phyloP scores from a whole-genome alignment of 2,113 vertebrate genomes.

The Actinemys pallida region DNA sequence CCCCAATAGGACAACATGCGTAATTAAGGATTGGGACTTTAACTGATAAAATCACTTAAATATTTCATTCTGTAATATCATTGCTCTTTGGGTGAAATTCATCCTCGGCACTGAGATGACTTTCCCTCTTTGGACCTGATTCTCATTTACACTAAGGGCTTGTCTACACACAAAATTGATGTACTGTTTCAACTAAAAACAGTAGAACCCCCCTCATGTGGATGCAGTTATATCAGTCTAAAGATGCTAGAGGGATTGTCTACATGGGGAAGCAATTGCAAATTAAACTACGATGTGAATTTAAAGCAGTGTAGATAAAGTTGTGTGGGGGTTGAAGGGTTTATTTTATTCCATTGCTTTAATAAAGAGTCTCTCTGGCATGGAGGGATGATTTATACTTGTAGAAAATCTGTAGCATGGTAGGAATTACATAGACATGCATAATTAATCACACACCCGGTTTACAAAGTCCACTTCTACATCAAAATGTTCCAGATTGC shows the following conservation, averaged over 20 bases:
- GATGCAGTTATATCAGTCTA: background rate
- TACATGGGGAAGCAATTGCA: too few species aligned
- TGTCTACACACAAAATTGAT: background rate
- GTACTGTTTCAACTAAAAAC: background rate
- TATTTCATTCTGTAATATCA: background rate
- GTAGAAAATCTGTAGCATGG: background rate
- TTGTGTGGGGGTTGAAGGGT: constrained; percentile 1
- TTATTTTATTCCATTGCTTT: constrained; percentile 25
- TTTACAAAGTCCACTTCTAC: constrained; percentile 35
- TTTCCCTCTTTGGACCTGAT: background rate
- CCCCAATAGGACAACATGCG: background rate
- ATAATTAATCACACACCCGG: background rate
- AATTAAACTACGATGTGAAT: too few species aligned
- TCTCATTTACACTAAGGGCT: background rate
- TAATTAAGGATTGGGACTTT: background rate
- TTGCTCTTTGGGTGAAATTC: background rate
- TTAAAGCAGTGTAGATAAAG: constrained; percentile 28
- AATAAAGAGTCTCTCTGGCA: constrained; percentile 33
- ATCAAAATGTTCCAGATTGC: background rate
- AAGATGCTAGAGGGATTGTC: too few species aligned
- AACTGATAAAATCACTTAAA: background rate
- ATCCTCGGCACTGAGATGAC: background rate
- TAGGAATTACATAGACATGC: constrained; percentile 2
- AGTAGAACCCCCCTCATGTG: background rate
- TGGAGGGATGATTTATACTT: constrained; percentile 5